A percentile compares a stretch with the other conserved stretches of the same genome.
Conservation (phyloP, 92 coral and sea anemone genomes). For the Pocillopora grandis region DNA sequence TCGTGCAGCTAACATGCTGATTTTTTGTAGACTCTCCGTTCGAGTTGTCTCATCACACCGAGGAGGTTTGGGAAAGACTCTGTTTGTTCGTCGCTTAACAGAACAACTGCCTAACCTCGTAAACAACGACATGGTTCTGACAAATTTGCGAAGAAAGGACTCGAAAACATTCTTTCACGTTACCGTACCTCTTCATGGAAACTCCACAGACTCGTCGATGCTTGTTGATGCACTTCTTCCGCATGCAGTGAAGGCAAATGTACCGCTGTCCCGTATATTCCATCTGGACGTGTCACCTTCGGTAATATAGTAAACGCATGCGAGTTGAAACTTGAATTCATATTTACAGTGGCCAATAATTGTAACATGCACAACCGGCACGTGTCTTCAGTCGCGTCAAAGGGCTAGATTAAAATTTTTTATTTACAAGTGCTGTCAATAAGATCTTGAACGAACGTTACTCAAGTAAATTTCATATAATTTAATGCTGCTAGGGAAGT, state of each 20-base stretch:
- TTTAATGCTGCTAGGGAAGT: no score
- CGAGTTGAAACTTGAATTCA: not conserved
- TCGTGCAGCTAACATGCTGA: no score
- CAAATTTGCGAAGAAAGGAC: not conserved
- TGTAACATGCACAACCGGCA: not conserved
- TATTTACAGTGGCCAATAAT: no score
- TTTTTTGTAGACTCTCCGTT: conserved; percentile 48
- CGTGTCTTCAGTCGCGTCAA: no score
- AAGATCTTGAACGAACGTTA: no score
- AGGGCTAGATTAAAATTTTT: no score
- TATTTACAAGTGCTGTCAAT: no score
- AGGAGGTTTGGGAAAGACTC: conserved; percentile 80
- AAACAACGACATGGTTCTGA: conserved; percentile 39
- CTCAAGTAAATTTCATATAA: no score
- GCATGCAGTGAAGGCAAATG: conserved; percentile 30
- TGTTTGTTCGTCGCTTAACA: conserved; percentile 60
- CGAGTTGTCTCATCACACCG: conserved; percentile 77
- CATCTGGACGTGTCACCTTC: conserved; percentile 90
- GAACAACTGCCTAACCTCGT: conserved; percentile 58
- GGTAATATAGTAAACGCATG: conserved; percentile 41
- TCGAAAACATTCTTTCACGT: not conserved
- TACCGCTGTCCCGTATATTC: conserved; percentile 46
- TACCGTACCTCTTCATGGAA: no score
- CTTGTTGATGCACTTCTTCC: no score
- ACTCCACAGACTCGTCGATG: no score